Evolutionary conservation across 2,113 vertebrate genomes (phyloP).

Genomic region (Onychorhynchus coronatus): DNA sequence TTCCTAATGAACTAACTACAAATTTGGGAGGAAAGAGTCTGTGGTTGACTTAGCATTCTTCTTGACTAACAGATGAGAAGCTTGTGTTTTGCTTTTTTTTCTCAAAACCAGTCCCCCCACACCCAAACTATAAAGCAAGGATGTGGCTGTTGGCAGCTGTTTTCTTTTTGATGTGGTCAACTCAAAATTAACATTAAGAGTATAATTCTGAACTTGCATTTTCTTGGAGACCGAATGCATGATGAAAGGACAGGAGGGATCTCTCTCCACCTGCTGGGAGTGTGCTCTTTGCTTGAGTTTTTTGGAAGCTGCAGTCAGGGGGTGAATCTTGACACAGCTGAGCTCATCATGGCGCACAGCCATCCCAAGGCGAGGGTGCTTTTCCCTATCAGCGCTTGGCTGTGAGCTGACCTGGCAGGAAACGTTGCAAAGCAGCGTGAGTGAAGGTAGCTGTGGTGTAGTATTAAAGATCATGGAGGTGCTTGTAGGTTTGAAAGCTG

Average conservation of each 20-base stretch:
- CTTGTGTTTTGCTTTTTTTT: background rate
- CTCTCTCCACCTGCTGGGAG: background rate
- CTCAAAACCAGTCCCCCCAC: background rate
- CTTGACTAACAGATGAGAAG: background rate
- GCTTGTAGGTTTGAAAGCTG: background rate
- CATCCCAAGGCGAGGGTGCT: slow-evolving; percentile 2
- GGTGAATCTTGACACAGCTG: background rate
- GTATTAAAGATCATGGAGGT: background rate
- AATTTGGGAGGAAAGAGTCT: background rate
- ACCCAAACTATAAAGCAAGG: background rate
- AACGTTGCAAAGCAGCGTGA: background rate
- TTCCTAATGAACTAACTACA: background rate
- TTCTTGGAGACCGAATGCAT: background rate
- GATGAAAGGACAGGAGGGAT: background rate
- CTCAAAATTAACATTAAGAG: background rate
- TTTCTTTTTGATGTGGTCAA: slow-evolving; percentile 9
- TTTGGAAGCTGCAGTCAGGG: background rate
- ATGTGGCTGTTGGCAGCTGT: background rate
- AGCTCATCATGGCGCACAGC: background rate
- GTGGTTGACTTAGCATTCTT: background rate
- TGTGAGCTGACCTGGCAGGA: slow-evolving; percentile 24
- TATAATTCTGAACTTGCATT: background rate
- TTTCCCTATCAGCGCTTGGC: background rate
- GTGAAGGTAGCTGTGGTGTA: background rate
- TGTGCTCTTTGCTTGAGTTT: background rate